A percentile compares a stretch with the other conserved stretches of the same genome.
phyloP scores from a whole-genome alignment of 2,888 invertebrate genomes.

The Hypselothyrea guttata region DNA sequence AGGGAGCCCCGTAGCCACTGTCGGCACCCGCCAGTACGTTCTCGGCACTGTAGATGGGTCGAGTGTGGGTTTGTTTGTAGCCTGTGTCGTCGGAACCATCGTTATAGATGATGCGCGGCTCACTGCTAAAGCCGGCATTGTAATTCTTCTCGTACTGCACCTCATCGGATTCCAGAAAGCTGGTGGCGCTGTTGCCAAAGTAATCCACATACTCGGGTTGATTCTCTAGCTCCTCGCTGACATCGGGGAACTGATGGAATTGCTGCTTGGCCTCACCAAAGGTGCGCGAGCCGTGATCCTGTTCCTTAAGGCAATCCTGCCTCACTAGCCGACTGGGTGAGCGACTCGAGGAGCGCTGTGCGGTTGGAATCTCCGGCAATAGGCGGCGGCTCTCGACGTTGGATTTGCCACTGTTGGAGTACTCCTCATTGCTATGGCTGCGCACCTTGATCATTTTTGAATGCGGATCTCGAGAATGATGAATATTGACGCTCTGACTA shows the following conservation, averaged over 20 bases:
- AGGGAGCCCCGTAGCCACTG: constrained; percentile 27
- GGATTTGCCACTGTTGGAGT: constrained; percentile 76
- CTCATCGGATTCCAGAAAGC: constrained; percentile 80
- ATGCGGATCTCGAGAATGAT: constrained; percentile 77
- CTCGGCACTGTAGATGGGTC: constrained; percentile 78
- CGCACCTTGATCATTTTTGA: constrained; percentile 82
- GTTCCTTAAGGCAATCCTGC: constrained; percentile 81
- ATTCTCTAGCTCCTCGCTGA: constrained; percentile 77
- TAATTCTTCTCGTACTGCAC: constrained; percentile 80
- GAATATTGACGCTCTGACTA: constrained; percentile 81
- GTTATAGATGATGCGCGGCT: constrained; percentile 80
- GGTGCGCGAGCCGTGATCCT: constrained; percentile 73
- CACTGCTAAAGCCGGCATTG: constrained; percentile 79
- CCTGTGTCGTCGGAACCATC: constrained; percentile 74
- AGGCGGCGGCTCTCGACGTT: constrained; percentile 76
- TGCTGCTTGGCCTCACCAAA: constrained; percentile 81
- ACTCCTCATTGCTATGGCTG: constrained; percentile 82
- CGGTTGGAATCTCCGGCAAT: constrained; percentile 80
- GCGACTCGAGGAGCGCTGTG: constrained; percentile 59
- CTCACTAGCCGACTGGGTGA: constrained; percentile 80
- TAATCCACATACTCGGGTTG: constrained; percentile 78
- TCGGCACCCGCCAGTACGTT: constrained; percentile 58
- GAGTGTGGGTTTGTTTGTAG: constrained; percentile 56
- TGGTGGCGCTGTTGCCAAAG: constrained; percentile 75
- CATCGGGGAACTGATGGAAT: constrained; percentile 77